Evolutionary conservation across 2,797 vertebrate genomes (phyloP), one percentile per base, ranked within the genome.

Genomic region (Buphagus erythrorhynchus): DNA sequence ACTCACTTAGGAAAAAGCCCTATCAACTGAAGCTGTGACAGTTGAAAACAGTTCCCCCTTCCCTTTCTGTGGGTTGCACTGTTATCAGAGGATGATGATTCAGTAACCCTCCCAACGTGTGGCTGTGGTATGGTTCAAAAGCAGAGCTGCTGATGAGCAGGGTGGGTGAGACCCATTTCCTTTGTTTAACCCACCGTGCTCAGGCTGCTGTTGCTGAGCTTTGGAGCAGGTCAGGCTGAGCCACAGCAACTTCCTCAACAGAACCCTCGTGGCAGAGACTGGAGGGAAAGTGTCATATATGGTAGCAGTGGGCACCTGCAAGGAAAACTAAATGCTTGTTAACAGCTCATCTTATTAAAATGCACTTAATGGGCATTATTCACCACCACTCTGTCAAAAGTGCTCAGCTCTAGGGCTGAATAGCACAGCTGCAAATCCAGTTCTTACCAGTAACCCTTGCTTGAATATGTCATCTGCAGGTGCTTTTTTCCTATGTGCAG

Each of bases 1-100:
- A 63, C 26, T 35, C 28, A 10, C 0, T 6, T 0, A 54, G 74
- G 28, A 24, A 87, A 10, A 77, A 63, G 42, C 16, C 26, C 22
- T 25, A 25, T 21, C 68, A 63, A 1, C 68, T n/a, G 77, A 74
- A 69, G 49, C 18, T 51, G 31, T 31, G 72, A 25, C 72, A 48
- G 75, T 83, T 93, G 38, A 54, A 40, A 83, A 26, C 61, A 2
- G 20, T 91, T 82, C 69, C 78, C 61, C 36, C 81, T 94, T 88
- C 59, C 21, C 54, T 69, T 48, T 90, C 63, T 73, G 69, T 38
- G 4, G 3, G 42, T 21, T 85, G 68, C 24, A 2, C 43, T 22
- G 71, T n/a, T 75, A 51, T 42, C 5, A 0, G 63, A 42, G 74
- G 55, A 4, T 68, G 88, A 36, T 36, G 88, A 42, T 38, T 88